A percentile compares a stretch with the other conserved stretches of the same genome.
Evolutionary conservation across 2,888 invertebrate species (phyloP).

Genomic region (Epinotia ramella): DNA sequence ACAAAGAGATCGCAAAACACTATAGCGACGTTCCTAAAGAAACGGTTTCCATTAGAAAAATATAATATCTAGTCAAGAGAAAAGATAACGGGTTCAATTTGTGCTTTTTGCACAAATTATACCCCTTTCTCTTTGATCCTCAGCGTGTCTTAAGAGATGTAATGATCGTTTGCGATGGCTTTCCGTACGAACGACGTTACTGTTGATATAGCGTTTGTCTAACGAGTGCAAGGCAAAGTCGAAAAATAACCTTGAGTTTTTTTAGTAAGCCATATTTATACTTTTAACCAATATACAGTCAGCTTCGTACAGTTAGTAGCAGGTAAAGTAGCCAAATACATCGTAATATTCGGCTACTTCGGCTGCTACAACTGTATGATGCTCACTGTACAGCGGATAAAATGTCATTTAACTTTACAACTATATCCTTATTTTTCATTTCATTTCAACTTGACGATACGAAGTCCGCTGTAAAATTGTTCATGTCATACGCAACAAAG

Average conservation of each 20-base stretch:
- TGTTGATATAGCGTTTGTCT: neutral
- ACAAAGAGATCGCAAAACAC: constrained; percentile 65
- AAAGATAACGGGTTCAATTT: constrained; percentile 2
- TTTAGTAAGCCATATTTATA: too few species aligned
- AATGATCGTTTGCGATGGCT: neutral
- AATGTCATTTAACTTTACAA: too few species aligned
- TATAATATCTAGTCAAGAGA: constrained; percentile 49
- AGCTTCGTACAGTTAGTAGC: too few species aligned
- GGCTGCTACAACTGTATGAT: too few species aligned
- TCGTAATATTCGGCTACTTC: too few species aligned
- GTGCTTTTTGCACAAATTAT: neutral
- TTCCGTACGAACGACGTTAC: neutral
- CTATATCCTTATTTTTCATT: too few species aligned
- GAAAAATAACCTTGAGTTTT: too few species aligned
- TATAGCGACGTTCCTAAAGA: constrained; percentile 43
- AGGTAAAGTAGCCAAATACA: too few species aligned
- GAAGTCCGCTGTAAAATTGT: neutral
- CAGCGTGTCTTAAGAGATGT: constrained; percentile 16
- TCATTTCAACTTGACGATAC: too few species aligned
- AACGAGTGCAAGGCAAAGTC: too few species aligned
- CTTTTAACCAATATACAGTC: too few species aligned
- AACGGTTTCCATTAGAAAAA: constrained; percentile 58
- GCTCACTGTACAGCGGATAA: too few species aligned
- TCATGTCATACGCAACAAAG: neutral
- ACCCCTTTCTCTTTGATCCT: neutral